Evolutionary conservation across 1,140 invertebrate genomes (phyloP).

Genomic region (Drosophila pruinosa): DNA sequence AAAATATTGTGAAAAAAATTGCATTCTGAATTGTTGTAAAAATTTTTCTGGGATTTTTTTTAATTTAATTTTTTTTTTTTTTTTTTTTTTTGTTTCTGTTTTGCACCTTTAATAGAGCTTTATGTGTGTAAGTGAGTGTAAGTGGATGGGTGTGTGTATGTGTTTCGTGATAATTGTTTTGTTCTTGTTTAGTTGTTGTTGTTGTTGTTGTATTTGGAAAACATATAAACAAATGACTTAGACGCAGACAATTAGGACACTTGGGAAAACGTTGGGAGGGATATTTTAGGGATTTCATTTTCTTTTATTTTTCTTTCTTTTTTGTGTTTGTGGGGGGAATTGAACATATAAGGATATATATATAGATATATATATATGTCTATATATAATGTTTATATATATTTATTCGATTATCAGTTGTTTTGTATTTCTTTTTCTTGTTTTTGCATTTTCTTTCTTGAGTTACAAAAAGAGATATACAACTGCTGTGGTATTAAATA

Average conservation of each 20-base stretch:
- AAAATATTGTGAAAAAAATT: constrained; percentile 52
- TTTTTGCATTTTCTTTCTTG: constrained; percentile 35
- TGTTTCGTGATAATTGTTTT: constrained; percentile 24
- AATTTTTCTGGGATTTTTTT: constrained; percentile 51
- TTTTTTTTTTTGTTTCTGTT: constrained; percentile 29
- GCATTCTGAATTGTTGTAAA: constrained; percentile 72
- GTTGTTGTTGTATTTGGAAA: constrained; percentile 76
- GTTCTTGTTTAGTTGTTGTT: constrained; percentile 54
- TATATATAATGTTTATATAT: constrained; percentile 55
- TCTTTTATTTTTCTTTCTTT: constrained; percentile 30
- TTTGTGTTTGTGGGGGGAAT: constrained; percentile 35
- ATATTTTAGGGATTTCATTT: constrained; percentile 39
- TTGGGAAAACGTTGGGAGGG: constrained; percentile 75
- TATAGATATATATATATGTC: constrained; percentile 34
- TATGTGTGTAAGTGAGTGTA: constrained; percentile 45
- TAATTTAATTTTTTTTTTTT: constrained; percentile 20
- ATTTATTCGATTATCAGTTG: constrained; percentile 29
- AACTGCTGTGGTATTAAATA: constrained; percentile 31
- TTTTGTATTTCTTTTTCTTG: constrained; percentile 37
- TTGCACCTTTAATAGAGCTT: constrained; percentile 44
- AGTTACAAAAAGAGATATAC: constrained; percentile 33
- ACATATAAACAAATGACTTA: constrained; percentile 84
- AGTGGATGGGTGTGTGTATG: constrained; percentile 42
- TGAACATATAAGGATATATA: constrained; percentile 77
- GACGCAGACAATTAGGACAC: constrained; percentile 85